Evolutionary conservation across 1,140 invertebrate species (phyloP).

Genomic region (Drosophila lacertosa): DNA sequence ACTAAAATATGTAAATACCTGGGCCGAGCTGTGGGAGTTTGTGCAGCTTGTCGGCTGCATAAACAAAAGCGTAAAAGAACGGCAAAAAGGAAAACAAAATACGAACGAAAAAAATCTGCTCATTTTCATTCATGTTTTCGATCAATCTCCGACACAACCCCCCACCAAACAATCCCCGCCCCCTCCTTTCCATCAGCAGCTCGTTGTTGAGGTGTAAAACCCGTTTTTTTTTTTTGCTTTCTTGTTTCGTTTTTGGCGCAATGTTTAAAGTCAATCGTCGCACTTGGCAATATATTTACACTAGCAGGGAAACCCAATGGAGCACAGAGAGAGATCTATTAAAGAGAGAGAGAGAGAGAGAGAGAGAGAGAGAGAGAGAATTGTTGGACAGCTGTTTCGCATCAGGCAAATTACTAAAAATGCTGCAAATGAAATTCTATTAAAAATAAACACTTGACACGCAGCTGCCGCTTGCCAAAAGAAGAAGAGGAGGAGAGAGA

Average conservation of each 20-base stretch:
- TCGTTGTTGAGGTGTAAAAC: slow-evolving; percentile 64
- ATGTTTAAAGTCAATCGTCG: slow-evolving; percentile 77
- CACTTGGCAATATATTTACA: slow-evolving; percentile 64
- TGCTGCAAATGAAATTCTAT: slow-evolving; percentile 79
- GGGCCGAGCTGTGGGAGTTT: slow-evolving; percentile 70
- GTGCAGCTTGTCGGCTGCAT: slow-evolving; percentile 73
- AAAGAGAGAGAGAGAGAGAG: neutral
- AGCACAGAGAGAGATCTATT: neutral
- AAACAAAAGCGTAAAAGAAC: slow-evolving; percentile 51
- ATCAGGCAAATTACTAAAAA: slow-evolving; percentile 70
- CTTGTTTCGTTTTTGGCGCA: slow-evolving; percentile 50
- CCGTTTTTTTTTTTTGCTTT: neutral
- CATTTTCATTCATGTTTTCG: slow-evolving; percentile 78
- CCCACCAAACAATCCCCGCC: neutral
- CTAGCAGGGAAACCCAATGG: slow-evolving; percentile 11
- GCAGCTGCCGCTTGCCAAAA: slow-evolving; percentile 64
- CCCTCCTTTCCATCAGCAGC: too few relatives aligned
- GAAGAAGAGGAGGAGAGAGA: neutral
- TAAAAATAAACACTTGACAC: slow-evolving; percentile 81
- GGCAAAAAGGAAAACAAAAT: slow-evolving; percentile 12
- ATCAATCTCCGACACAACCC: slow-evolving; percentile 55
- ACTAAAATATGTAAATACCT: slow-evolving; percentile 82
- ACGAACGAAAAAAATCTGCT: slow-evolving; percentile 57
- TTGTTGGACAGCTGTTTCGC: slow-evolving; percentile 63
- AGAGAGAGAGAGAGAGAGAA: neutral